These are phyloP conservation scores for Hyposmocoma kahamanoa DNA, from an alignment of 1,140 invertebrate genomes.

Conservation along the genomic window DNA sequence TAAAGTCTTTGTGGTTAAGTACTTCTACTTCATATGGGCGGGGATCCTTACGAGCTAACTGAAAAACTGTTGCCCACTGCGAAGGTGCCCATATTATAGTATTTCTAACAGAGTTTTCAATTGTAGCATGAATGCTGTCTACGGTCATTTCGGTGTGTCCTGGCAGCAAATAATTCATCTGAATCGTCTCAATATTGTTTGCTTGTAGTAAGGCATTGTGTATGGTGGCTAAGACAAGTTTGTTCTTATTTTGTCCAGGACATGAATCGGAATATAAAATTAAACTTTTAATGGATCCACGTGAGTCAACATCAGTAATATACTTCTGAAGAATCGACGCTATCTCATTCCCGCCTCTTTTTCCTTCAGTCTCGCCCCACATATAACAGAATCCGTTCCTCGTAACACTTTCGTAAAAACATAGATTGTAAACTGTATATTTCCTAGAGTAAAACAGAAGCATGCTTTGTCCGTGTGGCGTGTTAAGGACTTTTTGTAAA, in stretches of 20 bases:
- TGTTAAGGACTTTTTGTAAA: background rate
- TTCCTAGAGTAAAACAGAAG: slow-evolving; percentile 20
- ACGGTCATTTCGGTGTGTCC: slow-evolving; percentile 8
- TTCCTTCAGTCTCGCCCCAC: slow-evolving; percentile 11
- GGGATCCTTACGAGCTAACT: slow-evolving; percentile 13
- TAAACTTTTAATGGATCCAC: background rate
- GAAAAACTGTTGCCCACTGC: slow-evolving; percentile 16
- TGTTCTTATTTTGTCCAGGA: slow-evolving; percentile 5
- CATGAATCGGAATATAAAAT: slow-evolving; percentile 1
- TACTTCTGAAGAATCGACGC: background rate
- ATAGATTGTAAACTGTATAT: slow-evolving; percentile 21
- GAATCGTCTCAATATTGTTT: background rate
- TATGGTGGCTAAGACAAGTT: background rate
- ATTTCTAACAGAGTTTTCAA: slow-evolving; percentile 14
- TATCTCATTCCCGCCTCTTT: slow-evolving; percentile 1
- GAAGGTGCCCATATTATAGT: slow-evolving; percentile 15
- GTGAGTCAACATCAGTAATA: background rate
- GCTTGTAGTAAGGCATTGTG: background rate
- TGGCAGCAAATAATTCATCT: background rate
- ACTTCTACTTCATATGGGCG: slow-evolving; percentile 11
- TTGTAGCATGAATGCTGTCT: slow-evolving; percentile 10
- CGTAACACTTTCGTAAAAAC: slow-evolving; percentile 18
- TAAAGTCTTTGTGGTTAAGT: slow-evolving; percentile 14
- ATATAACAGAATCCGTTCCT: slow-evolving; percentile 17
- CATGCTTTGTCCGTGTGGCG: slow-evolving; percentile 3